A percentile compares a stretch with the other conserved stretches of the same genome.
Evolutionary conservation across 1,140 invertebrate genomes (phyloP).

Genomic region (Neoseiulus cucumeris): DNA sequence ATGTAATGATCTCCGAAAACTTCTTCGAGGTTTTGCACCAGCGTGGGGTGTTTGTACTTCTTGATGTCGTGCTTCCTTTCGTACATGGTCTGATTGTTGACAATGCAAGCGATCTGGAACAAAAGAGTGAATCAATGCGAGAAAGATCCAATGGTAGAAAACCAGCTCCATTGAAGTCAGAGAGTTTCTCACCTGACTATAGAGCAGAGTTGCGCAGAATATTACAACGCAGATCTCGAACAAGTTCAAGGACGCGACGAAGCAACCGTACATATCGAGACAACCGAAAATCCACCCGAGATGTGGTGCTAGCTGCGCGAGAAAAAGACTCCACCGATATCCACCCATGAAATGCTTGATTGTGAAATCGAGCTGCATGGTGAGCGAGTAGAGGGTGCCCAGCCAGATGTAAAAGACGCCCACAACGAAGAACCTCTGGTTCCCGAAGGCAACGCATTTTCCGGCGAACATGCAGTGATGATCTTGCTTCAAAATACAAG

Average conservation of each 20-base stretch:
- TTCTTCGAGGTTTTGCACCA: constrained; percentile 16
- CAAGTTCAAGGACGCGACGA: constrained; percentile 13
- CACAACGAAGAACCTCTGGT: constrained; percentile 19
- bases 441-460: constrained; percentile 19
- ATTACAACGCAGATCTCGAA: neutral
- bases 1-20: constrained; percentile 18
- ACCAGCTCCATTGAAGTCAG: no score
- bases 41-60: constrained; percentile 15
- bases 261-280: constrained; percentile 15
- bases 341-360: constrained; percentile 16
- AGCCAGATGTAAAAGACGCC: constrained; percentile 18
- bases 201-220: neutral
- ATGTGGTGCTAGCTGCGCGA: constrained; percentile 18
- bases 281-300: constrained; percentile 17
- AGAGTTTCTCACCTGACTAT: neutral
- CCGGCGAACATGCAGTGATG: constrained; percentile 21
- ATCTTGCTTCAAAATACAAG: constrained; percentile 20
- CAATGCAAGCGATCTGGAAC: constrained; percentile 9
- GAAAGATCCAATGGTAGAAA: no score
- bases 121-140: neutral
- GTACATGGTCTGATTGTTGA: constrained; percentile 17
- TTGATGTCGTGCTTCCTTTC: constrained; percentile 16
- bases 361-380: constrained; percentile 14
- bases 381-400: constrained; percentile 16
- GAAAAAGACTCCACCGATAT: constrained; percentile 9